Evolutionary conservation across 2,888 invertebrate species (phyloP), one percentile per base, ranked within the genome.

Genomic region (Noctua fimbriata): DNA sequence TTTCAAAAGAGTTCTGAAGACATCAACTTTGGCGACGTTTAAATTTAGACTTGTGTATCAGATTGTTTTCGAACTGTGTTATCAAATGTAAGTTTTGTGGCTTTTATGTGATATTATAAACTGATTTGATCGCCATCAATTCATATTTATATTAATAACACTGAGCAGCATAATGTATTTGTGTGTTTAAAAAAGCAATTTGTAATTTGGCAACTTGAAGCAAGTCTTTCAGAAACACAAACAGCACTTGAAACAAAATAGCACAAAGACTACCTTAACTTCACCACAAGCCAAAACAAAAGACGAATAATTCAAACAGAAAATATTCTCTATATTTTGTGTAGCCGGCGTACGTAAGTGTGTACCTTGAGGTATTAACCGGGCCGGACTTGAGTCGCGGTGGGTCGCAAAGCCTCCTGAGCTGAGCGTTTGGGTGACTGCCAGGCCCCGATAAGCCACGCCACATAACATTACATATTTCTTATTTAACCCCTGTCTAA

Each of bases 381-480:
- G 90, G 89, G 89, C 88, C 86, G 89, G 90, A 90, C 91, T 92
- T 89, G 89, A 92, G 92, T 92, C 91, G 92, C 89, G 92, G 93
- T 92, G 90, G 91, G 91, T 88, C 85, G 87, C 83, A 90, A 92
- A 92, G 89, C 91, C 89, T 83, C 89, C 88, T 85, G 88, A 88
- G 88, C 91, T 87, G 88, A 86, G 87, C 91, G 87, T 89, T 93
- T 93, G 94, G 94, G 91, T 85, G 91, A 85, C 92, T 94, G 93
- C 93, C 94, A 94, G 90, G 82, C 86, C 79, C 87, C 90, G 94
- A 94, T 94, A 90, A 90, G 88, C 89, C 91, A 90, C 87, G 83
- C 89, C 90, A 92, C 91, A 89, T 91, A 89, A 91, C 87, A 88
- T 90, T 91, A 93, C 90, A 90, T 93, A 92, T 92, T 92, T 92